Base-by-base conservation (phyloP, 2,888 invertebrate species). In the Megastigmus dorsalis region DNA sequence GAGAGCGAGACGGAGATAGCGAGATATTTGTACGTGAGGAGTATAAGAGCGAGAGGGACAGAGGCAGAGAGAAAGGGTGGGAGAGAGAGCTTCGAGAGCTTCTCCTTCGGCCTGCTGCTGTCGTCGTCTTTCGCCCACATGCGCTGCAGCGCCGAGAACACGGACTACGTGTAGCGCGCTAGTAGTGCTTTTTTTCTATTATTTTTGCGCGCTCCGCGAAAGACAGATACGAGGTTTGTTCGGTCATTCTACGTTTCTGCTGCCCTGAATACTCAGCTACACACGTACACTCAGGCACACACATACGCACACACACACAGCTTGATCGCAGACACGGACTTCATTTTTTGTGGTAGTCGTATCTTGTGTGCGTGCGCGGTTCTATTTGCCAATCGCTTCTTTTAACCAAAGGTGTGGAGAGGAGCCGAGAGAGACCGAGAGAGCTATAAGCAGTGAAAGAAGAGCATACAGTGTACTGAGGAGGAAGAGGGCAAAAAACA, bases 91-190 rank as follows among this genome's bases (percentile, higher is more conserved):
- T 9, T 13, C 38, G 18, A 9, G 7, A 18, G 30, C 26, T 30
- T 5, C 55, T 23, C 41, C 59, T 5, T 38, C 48, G 57, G 18
- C 59, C 20, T 13, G 33, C 36, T n/a, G 15, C 45, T 45, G 36
- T 57, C 33, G 59, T 45, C 45, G 30, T 43, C 38, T 33, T 13
- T 68, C 75, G 71, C 26, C 36, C 43, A 41, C 41, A 52, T 54
- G 75, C 78, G 72, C 54, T 70, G 73, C 28, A 18, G 59, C 43
- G 43, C 80, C 84, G 82, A 84, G 79, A 81, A 83, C 84, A 54
- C 41, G 43, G 54, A 54, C 28, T 30, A 15, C 30, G 38, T 28
- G 57, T 10, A 23, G n/a, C n/a, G n/a, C n/a, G n/a, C n/a, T n/a
- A n/a, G 5, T 45, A 33, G 57, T 38, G 57, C 41, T 10, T n/a